These are phyloP conservation scores for Sorex maritimensis DNA, from an alignment of 2,797 vertebrate species.

Conservation along the genomic window DNA sequence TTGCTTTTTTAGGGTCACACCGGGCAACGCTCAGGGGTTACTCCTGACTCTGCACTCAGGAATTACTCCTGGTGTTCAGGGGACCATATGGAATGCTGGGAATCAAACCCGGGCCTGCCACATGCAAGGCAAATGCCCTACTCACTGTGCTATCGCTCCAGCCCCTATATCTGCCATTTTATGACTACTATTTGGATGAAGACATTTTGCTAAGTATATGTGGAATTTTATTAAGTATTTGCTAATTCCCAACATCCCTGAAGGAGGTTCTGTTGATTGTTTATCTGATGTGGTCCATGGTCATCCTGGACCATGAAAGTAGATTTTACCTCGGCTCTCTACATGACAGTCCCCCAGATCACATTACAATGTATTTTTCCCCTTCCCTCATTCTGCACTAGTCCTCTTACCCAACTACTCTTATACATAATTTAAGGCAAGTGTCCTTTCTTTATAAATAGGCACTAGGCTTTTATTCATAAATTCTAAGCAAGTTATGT, in stretches of 20 bases:
- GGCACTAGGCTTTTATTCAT: not conserved
- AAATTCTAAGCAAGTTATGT: not conserved
- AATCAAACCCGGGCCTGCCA: too few relatives aligned
- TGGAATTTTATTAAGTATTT: not conserved
- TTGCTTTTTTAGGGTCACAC: too few relatives aligned
- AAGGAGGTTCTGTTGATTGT: not conserved
- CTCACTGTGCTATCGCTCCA: too few relatives aligned
- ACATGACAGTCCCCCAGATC: not conserved
- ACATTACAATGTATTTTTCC: too few relatives aligned
- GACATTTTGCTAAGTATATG: not conserved
- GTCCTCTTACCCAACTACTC: not conserved
- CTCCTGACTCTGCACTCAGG: too few relatives aligned
- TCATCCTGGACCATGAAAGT: not conserved
- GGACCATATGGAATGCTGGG: too few relatives aligned
- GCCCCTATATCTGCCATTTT: too few relatives aligned
- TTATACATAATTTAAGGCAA: not conserved
- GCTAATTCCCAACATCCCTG: not conserved
- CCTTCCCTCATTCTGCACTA: too few relatives aligned
- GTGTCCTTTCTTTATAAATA: not conserved
- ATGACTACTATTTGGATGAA: not conserved
- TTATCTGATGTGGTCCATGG: not conserved
- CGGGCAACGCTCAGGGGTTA: too few relatives aligned
- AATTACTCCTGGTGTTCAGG: too few relatives aligned
- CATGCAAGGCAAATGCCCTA: too few relatives aligned
- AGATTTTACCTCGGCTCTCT: not conserved